A percentile compares a stretch with the other conserved stretches of the same genome.
Evolutionary conservation across 2,797 vertebrate species (phyloP).

Genomic region (Rhinichthys osculus): DNA sequence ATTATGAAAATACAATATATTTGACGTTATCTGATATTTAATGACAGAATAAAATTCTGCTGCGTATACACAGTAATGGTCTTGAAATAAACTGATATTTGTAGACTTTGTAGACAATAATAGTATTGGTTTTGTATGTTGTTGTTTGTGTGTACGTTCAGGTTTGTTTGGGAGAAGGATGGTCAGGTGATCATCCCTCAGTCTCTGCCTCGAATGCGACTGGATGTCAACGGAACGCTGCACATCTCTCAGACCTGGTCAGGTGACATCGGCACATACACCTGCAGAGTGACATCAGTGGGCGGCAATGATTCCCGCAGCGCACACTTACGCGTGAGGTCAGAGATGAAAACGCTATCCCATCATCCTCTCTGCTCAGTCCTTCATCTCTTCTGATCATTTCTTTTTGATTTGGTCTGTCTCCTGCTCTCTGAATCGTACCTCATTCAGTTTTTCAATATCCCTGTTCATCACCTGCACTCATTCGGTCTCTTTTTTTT

Average conservation of each 20-base stretch:
- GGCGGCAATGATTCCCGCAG: conserved; percentile 93
- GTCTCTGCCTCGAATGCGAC: conserved; percentile 81
- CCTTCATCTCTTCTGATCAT: conserved; percentile 35
- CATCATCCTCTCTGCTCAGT: neutral
- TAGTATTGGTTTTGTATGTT: neutral
- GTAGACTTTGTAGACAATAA: too few relatives aligned
- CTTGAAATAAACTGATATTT: neutral
- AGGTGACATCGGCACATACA: conserved; percentile 95
- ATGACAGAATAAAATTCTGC: neutral
- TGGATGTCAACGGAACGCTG: conserved; percentile 86
- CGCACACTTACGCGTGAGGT: conserved; percentile 94
- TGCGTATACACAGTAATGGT: neutral
- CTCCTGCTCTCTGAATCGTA: conserved; percentile 25
- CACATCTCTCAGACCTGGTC: conserved; percentile 98
- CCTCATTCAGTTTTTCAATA: conserved; percentile 39
- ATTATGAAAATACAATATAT: neutral
- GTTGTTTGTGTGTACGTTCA: conserved; percentile 63
- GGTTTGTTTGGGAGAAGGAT: conserved; percentile 94
- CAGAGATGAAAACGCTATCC: conserved; percentile 58
- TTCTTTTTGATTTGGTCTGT: conserved; percentile 58
- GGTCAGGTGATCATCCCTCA: conserved; percentile 79
- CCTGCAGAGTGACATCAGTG: conserved; percentile 89
- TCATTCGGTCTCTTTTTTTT: neutral
- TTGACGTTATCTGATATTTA: neutral
- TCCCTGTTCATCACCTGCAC: conserved; percentile 32